Conservation (phyloP, 92 coral and sea anemone species). For the Bergia sp. region DNA sequence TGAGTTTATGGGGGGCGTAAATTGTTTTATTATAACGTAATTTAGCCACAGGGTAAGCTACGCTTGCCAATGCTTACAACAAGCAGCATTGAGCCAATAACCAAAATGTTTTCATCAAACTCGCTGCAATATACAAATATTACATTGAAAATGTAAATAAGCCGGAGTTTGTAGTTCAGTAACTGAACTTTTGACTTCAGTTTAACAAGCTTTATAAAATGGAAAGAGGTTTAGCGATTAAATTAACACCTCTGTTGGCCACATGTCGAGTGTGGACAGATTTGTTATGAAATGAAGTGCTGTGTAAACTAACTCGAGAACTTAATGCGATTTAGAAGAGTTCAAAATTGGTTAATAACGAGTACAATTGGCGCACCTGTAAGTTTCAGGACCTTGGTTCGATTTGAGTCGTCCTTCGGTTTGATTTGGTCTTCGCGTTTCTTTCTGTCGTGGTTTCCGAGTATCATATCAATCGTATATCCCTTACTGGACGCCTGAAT, state of each 20-base stretch:
- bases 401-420: constrained; percentile 18
- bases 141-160: not conserved
- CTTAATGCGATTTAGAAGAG: constrained; percentile 63
- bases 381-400: constrained; percentile 2
- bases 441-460: constrained; percentile 75
- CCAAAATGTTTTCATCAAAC: not conserved
- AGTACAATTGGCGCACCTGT: constrained; percentile 40
- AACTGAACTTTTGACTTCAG: constrained; percentile 6
- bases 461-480: constrained; percentile 93
- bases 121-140: not conserved
- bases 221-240: constrained; percentile 54
- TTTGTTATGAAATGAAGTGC: constrained; percentile 52
- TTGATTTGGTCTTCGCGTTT: constrained; percentile 40
- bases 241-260: constrained; percentile 67
- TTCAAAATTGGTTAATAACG: constrained; percentile 42
- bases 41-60: constrained; percentile 2
- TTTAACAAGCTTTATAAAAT: constrained; percentile 18
- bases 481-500: constrained; percentile 89
- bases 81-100: constrained; percentile 5
- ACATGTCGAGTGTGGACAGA: constrained; percentile 54
- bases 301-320: constrained; percentile 69
- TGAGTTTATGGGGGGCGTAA: constrained; percentile 11
- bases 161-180: not conserved
- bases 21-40: constrained; percentile 20
- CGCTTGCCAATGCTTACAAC: not conserved